These are phyloP conservation scores for Lateolabrax maculatus DNA, from an alignment of 2,797 vertebrate species.

Conservation along the genomic window DNA sequence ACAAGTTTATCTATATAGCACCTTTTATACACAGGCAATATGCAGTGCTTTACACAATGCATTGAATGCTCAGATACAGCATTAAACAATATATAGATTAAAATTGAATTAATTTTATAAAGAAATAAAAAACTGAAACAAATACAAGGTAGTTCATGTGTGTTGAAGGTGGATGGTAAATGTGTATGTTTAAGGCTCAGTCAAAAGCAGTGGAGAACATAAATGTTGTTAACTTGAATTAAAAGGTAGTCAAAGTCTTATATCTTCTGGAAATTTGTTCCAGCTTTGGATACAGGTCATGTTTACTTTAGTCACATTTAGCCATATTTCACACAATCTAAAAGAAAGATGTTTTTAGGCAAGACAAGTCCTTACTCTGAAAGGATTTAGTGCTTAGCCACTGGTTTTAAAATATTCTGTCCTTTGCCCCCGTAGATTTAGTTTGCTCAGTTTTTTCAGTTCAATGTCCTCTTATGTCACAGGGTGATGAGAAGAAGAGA, in stretches of 20 bases:
- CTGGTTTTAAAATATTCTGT: not conserved
- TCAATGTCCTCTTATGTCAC: not conserved
- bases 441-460: not conserved
- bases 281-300: slow-evolving; percentile 3
- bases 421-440: not conserved
- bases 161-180: not conserved
- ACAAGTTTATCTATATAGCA: not conserved
- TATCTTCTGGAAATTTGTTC: not conserved
- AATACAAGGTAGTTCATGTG: not conserved
- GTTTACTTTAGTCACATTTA: slow-evolving; percentile 56
- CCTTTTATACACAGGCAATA: no score
- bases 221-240: not conserved
- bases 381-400: slow-evolving; percentile 6
- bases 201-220: not conserved
- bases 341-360: slow-evolving; percentile 10
- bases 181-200: not conserved
- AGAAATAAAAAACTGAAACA: not conserved
- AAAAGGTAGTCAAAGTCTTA: not conserved
- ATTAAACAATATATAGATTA: not conserved
- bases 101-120: not conserved
- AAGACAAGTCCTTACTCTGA: not conserved
- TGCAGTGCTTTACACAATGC: not conserved
- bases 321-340: slow-evolving; percentile 41
- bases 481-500: slow-evolving; percentile 11
- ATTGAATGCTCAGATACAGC: not conserved